These are phyloP conservation scores for Lagopus leucura DNA, from an alignment of 2,113 vertebrate genomes.

Conservation along the genomic window DNA sequence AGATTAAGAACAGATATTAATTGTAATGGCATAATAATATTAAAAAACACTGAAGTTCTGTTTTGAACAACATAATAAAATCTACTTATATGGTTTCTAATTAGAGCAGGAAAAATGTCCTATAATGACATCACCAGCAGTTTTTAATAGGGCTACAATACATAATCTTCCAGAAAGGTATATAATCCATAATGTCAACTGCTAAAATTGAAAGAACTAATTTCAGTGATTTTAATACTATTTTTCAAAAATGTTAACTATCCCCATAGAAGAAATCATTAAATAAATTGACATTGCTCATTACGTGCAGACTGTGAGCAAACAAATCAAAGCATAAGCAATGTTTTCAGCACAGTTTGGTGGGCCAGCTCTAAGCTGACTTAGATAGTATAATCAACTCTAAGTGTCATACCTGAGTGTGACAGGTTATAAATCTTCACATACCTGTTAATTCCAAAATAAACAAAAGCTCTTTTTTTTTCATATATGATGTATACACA, in stretches of 20 bases:
- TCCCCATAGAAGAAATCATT: not conserved
- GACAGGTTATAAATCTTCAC: not conserved
- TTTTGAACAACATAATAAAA: conserved; percentile 5
- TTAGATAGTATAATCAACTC: not conserved
- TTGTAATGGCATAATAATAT: not conserved
- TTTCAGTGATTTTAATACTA: not conserved
- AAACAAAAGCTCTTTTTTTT: not conserved
- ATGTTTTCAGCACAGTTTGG: not conserved
- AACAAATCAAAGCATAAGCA: not conserved
- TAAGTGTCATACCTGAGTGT: not conserved
- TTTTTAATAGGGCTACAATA: not conserved
- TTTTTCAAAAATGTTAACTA: not conserved
- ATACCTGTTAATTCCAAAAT: not conserved
- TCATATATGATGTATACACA: not conserved
- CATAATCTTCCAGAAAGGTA: not conserved
- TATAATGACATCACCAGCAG: not conserved
- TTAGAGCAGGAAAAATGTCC: not conserved
- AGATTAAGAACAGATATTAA: conserved; percentile 9
- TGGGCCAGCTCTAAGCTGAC: not conserved
- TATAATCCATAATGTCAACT: not conserved
- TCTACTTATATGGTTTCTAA: not conserved
- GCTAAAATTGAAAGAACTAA: not conserved
- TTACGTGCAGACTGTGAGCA: not conserved
- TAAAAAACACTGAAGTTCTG: not conserved
- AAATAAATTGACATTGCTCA: not conserved